Conservation (phyloP, 2,888 invertebrate genomes). For the Amblyjoppa fuscipennis region DNA sequence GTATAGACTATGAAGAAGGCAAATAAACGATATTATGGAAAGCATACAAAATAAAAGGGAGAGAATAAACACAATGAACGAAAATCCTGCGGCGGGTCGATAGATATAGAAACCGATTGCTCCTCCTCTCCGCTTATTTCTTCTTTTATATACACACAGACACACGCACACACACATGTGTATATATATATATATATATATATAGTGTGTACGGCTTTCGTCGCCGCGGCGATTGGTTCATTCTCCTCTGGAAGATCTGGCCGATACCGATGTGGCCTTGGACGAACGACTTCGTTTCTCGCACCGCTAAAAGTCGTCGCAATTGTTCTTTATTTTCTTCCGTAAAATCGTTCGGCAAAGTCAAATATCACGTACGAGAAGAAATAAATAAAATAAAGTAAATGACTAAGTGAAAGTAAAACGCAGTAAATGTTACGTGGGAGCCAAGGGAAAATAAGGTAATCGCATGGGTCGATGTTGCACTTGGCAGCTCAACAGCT, state of each 20-base stretch:
- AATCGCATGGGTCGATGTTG: slow-evolving; percentile 5
- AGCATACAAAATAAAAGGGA: not conserved
- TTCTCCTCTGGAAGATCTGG: slow-evolving; percentile 15
- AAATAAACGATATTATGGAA: not conserved
- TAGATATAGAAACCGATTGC: slow-evolving; percentile 28
- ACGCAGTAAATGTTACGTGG: not conserved
- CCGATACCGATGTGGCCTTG: slow-evolving; percentile 2
- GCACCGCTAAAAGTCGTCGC: not conserved
- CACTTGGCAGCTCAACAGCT: not conserved
- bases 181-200: too few species aligned
- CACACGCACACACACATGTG: too few species aligned
- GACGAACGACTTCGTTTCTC: not conserved
- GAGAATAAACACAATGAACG: not conserved
- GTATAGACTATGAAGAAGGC: not conserved
- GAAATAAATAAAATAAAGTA: not conserved
- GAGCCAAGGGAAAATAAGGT: not conserved
- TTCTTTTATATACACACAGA: too few species aligned
- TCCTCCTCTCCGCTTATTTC: not conserved
- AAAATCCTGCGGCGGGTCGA: slow-evolving; percentile 55
- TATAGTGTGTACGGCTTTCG: not conserved
- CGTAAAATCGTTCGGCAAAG: not conserved
- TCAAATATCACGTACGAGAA: not conserved
- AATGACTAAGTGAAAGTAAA: not conserved
- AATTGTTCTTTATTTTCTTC: not conserved
- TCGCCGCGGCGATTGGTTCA: slow-evolving; percentile 5